Base-by-base conservation (phyloP, 2,797 vertebrate species). In the Cetoscarus ocellatus region DNA sequence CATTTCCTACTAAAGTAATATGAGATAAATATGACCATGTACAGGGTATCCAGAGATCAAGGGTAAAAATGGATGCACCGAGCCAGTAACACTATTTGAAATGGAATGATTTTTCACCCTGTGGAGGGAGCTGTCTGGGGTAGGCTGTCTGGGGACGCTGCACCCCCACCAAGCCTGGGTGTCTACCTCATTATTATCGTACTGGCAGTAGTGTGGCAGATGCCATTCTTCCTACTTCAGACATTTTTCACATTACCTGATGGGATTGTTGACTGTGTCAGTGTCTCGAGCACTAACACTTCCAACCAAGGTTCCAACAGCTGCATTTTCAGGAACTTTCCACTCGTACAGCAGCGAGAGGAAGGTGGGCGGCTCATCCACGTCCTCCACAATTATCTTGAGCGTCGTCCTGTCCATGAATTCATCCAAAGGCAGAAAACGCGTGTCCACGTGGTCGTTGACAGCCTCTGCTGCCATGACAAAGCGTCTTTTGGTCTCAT, bases 301-400 rank as follows among this genome's bases (percentile, higher is more conserved):
- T 12, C 97, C 97, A 15, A 98, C 93, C 71, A 86, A 58, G 0
- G 94, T 91, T 1, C 95, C 96, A 14, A 61, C 65, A 0, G 57
- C 47, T 0, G 82, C 88, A 18, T 90, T 98, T 86, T 99, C 98
- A 2, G 70, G 15, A 67, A 96, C 86, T 54, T 96, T 94, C 95
- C 97, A 97, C 34, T 94, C 35, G 11, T 97, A 98, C 73, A 68
- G 66, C 0, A 91, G 70, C 0, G 59, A 67, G 5, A 87, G 84
- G 77, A 98, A 99, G 68, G 95, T 81, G 0, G 98, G 98, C n/a
- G 97, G 95, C 62, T 99, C 98, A 27, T 99, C 96, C 36, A 95
- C 95, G 17, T 99, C 96, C 66, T 92, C 82, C 67, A 99, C 96
- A 1, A 89, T 85, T 14, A 99, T 90, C 91, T 95, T 97, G 39